These are phyloP conservation scores for Cheilosia impressa DNA, from an alignment of 2,888 invertebrate species.

Conservation along the genomic window DNA sequence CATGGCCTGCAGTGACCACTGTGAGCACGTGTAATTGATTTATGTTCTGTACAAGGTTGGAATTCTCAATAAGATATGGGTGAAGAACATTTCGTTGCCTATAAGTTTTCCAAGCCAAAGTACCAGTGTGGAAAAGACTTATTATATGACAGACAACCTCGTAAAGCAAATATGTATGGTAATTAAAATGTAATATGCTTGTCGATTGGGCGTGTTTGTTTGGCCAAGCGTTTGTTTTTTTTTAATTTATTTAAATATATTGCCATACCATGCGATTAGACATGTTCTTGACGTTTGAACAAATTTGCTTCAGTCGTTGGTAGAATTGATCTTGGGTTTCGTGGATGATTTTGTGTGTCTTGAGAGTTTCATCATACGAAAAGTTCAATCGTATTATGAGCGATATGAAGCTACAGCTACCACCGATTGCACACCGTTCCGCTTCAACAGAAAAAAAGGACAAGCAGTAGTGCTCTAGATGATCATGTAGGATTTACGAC, in stretches of 20 bases:
- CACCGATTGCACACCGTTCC: no score
- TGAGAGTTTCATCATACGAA: no score
- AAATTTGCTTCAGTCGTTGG: background rate
- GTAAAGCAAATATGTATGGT: background rate
- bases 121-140: background rate
- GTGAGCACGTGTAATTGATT: slow-evolving; percentile 57
- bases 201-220: background rate
- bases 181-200: background rate
- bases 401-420: no score
- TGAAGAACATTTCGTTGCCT: slow-evolving; percentile 36
- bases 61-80: slow-evolving; percentile 44
- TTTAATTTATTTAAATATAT: background rate
- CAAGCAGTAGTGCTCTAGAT: no score
- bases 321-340: no score
- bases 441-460: no score
- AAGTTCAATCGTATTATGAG: no score
- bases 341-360: no score
- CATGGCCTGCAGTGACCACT: slow-evolving; percentile 9
- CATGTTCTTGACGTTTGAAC: background rate
- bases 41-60: slow-evolving; percentile 52
- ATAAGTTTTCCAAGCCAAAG: background rate
- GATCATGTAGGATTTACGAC: no score
- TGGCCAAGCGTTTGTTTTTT: background rate
- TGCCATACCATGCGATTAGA: background rate
- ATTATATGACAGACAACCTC: slow-evolving; percentile 15